Conservation (phyloP, 2,797 vertebrate genomes). For the Sarcoramphus papa region DNA sequence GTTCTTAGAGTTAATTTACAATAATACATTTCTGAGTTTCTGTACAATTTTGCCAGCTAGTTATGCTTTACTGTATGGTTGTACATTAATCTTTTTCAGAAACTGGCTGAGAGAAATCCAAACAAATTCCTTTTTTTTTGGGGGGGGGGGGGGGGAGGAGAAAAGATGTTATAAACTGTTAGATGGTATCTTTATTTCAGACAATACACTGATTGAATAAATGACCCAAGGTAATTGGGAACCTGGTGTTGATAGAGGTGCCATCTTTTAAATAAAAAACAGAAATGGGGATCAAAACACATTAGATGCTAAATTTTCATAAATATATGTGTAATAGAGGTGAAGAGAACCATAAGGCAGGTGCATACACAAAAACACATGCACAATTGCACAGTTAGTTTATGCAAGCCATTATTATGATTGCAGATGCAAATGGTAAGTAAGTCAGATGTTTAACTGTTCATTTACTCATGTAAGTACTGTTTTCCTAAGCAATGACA, state of each 20-base stretch:
- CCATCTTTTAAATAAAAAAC: neutral
- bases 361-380: constrained; percentile 13
- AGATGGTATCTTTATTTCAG: neutral
- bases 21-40: neutral
- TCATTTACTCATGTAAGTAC: constrained; percentile 52
- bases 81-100: neutral
- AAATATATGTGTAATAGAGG: neutral
- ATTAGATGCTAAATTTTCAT: neutral
- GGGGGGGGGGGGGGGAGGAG: too few relatives aligned
- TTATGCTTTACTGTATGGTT: neutral
- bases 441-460: constrained; percentile 61
- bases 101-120: neutral
- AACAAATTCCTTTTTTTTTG: neutral
- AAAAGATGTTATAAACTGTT: neutral
- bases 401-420: constrained; percentile 34
- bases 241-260: neutral
- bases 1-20: neutral
- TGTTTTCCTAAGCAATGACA: constrained; percentile 45
- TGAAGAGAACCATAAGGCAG: constrained; percentile 3
- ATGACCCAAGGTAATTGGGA: neutral
- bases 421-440: constrained; percentile 49
- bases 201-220: neutral
- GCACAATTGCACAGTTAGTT: constrained; percentile 2
- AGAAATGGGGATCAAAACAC: neutral
- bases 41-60: neutral